phyloP scores from a whole-genome alignment of 2,113 vertebrate genomes.

The Ceratotherium simum region DNA sequence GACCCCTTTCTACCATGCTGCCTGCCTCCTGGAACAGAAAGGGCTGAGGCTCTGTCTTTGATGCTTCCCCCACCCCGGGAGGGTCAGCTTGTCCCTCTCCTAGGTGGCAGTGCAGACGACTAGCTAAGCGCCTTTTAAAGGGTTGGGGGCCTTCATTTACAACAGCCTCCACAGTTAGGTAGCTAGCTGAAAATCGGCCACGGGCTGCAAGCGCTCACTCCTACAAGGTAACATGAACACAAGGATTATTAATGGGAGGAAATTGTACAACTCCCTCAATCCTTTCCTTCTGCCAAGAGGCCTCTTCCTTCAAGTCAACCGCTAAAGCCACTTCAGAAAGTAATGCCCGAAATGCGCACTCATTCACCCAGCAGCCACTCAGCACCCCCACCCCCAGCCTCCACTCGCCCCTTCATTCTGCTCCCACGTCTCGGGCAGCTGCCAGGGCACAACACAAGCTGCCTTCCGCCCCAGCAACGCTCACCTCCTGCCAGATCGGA shows the following conservation, averaged over 20 bases:
- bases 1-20: accelerated
- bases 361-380: background rate
- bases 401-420: background rate
- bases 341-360: background rate
- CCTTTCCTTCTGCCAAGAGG: slow-evolving; percentile 79
- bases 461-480: background rate
- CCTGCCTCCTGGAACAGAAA: background rate
- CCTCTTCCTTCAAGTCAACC: slow-evolving; percentile 80
- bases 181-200: background rate
- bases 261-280: slow-evolving; percentile 56
- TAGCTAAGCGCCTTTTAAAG: background rate
- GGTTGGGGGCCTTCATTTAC: accelerated
- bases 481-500: accelerated
- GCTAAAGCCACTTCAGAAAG: slow-evolving; percentile 80
- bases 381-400: background rate
- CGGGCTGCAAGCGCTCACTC: accelerated
- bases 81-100: background rate
- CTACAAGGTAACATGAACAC: background rate
- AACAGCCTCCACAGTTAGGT: background rate
- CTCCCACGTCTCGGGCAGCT: background rate
- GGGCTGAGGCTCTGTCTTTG: background rate
- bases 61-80: accelerated
- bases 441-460: background rate
- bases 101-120: background rate
- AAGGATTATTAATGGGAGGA: slow-evolving; percentile 66